Evolutionary conservation across 2,113 vertebrate genomes (phyloP).

Genomic region (Morone chrysops): DNA sequence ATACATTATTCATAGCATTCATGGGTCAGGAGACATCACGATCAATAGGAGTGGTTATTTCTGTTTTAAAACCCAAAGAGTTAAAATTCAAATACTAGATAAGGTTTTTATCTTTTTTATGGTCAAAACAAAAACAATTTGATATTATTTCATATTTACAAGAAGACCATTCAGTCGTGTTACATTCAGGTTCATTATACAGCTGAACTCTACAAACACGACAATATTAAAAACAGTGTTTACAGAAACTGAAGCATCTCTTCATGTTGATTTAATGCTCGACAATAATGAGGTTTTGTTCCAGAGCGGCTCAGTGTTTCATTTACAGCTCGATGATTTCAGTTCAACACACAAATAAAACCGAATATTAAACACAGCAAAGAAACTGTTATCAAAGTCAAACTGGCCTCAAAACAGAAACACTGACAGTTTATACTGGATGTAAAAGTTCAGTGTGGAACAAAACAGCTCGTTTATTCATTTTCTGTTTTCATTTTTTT

Average conservation of each 20-base stretch:
- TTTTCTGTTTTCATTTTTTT: background rate
- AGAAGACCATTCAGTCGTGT: background rate
- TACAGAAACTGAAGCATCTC: background rate
- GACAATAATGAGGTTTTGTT: background rate
- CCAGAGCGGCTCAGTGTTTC: background rate
- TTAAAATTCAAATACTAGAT: too few species aligned
- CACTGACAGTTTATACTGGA: background rate
- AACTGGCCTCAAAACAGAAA: conserved; percentile 1
- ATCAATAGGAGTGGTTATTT: too few species aligned
- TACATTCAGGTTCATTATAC: background rate
- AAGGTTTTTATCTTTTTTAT: too few species aligned
- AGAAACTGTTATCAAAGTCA: background rate
- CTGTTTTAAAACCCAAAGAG: too few species aligned
- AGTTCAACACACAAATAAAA: background rate
- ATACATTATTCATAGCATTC: background rate
- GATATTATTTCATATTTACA: too few species aligned
- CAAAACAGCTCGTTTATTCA: background rate
- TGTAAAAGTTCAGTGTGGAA: background rate
- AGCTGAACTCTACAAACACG: background rate
- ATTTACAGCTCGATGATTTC: background rate
- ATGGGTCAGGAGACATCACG: too few species aligned
- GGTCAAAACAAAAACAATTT: too few species aligned
- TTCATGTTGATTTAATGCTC: background rate
- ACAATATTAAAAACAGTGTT: background rate
- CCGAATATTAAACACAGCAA: background rate